Percentiles rank a stretch among this genome's conserved stretches.
These are phyloP conservation scores for Netelia inedita DNA, from an alignment of 2,888 invertebrate genomes.

Conservation along the genomic window DNA sequence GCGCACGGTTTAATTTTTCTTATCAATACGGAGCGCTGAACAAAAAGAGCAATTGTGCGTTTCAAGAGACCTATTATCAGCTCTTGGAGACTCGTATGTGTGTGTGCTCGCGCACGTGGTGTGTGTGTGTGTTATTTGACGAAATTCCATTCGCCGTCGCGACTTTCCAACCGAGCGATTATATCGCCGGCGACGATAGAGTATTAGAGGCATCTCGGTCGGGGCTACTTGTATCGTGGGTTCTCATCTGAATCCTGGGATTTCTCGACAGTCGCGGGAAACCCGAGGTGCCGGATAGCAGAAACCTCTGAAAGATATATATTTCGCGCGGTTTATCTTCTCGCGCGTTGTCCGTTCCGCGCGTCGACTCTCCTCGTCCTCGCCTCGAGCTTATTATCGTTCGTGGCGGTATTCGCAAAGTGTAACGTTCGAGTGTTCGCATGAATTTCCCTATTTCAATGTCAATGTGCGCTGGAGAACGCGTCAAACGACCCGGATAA, in stretches of 20 bases:
- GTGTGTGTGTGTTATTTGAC: conserved; percentile 7
- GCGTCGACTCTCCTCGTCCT: neutral
- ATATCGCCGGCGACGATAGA: conserved; percentile 45
- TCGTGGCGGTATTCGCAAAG: neutral
- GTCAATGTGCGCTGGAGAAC: conserved; percentile 14
- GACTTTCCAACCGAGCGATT: conserved; percentile 35
- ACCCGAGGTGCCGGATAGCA: conserved; percentile 54
- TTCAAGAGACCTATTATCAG: conserved; percentile 28
- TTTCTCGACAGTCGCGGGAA: conserved; percentile 61
- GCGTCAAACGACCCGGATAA: neutral
- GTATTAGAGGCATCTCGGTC: conserved; percentile 59
- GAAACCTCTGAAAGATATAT: neutral
- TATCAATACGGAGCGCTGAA: neutral
- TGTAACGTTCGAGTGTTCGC: conserved; percentile 15
- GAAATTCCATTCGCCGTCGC: conserved; percentile 50
- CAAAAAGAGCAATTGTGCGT: neutral
- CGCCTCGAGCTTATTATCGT: neutral
- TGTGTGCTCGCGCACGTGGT: too few relatives aligned
- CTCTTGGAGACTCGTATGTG: neutral
- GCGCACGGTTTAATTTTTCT: neutral
- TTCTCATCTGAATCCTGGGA: conserved; percentile 52
- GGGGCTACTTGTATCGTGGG: conserved; percentile 38
- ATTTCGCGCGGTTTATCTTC: conserved; percentile 3
- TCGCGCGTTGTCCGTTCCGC: neutral
- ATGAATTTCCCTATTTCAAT: conserved; percentile 25